Conservation (phyloP, 1,140 invertebrate genomes). For the Ruditapes philippinarum region DNA sequence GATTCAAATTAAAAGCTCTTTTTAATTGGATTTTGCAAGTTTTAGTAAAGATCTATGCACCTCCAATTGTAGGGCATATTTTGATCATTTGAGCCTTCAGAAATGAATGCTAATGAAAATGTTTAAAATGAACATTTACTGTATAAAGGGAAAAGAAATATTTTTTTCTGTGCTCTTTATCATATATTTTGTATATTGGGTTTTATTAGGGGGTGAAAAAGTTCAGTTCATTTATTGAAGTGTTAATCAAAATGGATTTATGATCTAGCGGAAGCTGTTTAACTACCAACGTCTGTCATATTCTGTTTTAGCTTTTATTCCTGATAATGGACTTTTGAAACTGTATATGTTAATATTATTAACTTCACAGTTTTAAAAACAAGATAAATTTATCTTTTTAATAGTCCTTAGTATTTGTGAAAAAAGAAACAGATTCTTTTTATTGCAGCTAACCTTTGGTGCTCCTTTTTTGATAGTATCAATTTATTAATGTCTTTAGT, state of each 20-base stretch:
- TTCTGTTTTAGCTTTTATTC: not conserved
- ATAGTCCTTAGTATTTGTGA: not conserved
- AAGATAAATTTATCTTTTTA: not conserved
- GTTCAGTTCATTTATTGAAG: too few species aligned
- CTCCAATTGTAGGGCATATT: too few species aligned
- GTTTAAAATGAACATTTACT: too few species aligned
- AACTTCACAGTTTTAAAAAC: not conserved
- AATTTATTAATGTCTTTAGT: not conserved
- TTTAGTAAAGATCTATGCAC: too few species aligned
- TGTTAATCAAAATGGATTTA: not conserved
- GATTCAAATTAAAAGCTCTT: too few species aligned
- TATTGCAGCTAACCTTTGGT: not conserved
- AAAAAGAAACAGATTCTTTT: not conserved
- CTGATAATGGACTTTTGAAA: constrained; percentile 36
- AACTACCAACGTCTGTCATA: not conserved
- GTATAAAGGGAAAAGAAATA: too few species aligned
- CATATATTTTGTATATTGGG: too few species aligned
- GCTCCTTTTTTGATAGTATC: not conserved
- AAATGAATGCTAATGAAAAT: too few species aligned
- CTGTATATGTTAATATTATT: not conserved
- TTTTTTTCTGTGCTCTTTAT: too few species aligned
- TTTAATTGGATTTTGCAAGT: too few species aligned
- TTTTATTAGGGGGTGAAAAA: too few species aligned
- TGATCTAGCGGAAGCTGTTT: not conserved
- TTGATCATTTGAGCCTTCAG: too few species aligned